phyloP scores from a whole-genome alignment of 92 coral and sea anemone species.

The Bergia sp. region DNA sequence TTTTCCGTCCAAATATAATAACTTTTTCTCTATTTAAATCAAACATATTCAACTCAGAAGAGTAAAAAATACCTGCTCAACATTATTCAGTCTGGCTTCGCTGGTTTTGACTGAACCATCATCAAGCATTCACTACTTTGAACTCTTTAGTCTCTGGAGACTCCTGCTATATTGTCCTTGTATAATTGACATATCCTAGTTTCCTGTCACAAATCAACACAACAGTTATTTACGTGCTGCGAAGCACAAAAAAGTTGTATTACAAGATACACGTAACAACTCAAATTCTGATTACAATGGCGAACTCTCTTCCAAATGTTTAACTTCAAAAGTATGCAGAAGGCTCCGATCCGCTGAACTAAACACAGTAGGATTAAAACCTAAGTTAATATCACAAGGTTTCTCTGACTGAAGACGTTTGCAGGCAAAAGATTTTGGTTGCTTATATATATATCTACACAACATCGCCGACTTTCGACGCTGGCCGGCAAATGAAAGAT shows the following conservation, averaged over 20 bases:
- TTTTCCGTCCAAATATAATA: background rate
- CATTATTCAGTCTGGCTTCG: background rate
- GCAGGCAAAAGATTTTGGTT: background rate
- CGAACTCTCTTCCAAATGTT: background rate
- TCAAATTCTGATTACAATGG: background rate
- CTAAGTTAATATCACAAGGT: background rate
- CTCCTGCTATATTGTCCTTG: background rate
- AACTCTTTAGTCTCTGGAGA: background rate
- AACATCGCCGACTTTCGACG: background rate
- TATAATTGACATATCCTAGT: background rate
- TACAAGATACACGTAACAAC: background rate
- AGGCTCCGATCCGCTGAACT: background rate
- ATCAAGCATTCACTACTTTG: background rate
- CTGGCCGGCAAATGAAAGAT: background rate
- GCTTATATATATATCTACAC: background rate
- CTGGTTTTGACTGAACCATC: background rate
- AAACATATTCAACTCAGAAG: background rate
- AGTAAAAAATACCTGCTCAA: background rate
- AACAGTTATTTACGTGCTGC: background rate
- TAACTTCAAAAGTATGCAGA: background rate
- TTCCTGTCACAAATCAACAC: background rate
- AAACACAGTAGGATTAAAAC: background rate
- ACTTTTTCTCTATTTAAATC: background rate
- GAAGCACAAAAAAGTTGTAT: background rate
- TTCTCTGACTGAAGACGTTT: background rate